Conservation (phyloP, 1,140 invertebrate genomes). For the Metopolophium dirhodum region DNA sequence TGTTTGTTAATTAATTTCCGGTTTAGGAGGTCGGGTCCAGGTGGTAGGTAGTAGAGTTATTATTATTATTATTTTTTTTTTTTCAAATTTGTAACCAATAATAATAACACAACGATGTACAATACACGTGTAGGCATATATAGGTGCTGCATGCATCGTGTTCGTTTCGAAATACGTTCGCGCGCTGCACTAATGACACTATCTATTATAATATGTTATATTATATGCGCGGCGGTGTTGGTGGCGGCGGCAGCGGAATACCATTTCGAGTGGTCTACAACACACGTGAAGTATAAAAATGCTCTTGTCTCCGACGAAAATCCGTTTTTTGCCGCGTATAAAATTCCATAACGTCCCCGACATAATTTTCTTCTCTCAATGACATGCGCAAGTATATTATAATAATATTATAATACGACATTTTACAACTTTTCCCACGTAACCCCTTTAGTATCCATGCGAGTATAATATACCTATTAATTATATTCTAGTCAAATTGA, state of each 20-base stretch:
- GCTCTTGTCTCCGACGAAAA: background rate
- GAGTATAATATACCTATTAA: background rate
- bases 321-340: background rate
- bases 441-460: no score
- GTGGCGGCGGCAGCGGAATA: background rate
- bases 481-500: background rate
- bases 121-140: background rate
- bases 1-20: constrained; percentile 43
- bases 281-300: background rate
- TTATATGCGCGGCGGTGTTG: background rate
- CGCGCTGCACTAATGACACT: constrained; percentile 3
- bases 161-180: background rate
- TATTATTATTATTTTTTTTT: constrained; percentile 25
- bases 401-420: background rate
- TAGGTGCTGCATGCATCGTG: background rate
- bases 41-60: background rate
- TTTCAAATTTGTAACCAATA: constrained; percentile 27
- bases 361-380: background rate
- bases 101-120: background rate
- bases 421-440: background rate
- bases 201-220: background rate
- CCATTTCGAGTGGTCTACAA: background rate
- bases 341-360: background rate
- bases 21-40: background rate
- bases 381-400: background rate